Evolutionary conservation across 2,888 invertebrate genomes (phyloP), one percentile per base, ranked within the genome.

Genomic region (Dryadula phaetusa): DNA sequence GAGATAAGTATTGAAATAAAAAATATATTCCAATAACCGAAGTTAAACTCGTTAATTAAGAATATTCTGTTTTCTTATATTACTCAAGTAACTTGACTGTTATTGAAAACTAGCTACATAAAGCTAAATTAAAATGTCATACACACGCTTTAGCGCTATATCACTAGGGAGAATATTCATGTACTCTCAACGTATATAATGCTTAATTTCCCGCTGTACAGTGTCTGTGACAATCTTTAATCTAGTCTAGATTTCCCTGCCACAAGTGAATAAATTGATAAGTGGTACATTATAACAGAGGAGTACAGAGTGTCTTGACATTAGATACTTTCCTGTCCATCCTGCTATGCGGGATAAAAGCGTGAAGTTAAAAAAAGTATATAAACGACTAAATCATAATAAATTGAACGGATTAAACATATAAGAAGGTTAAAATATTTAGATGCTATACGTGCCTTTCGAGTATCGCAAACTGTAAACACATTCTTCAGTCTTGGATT

Each of bases 61-160:
- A 25, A 22, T 25, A n/a, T 3, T 25, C 6, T 14, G 6, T 28
- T 16, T 49, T 16, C 52, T 52, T 52, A 52, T 16, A 32, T 32
- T 10, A 52, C 14, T 16, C 8, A 3, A 52, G 16, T n/a, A 25
- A 49, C 16, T 28, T 32, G 28, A 16, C 52, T 28, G 28, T 10
- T 52, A 52, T 32, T 52, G 28, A 32, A 32, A 52, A 32, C 28
- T 52, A 52, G 52, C 52, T 52, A 52, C 25, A 52, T 52, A 16
- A 16, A 28, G 28, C 28, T 52, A 52, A 52, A 52, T 52, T 52
- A 52, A 52, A 52, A 52, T 12, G 52, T 52, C 52, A 52, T 18
- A 5, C 16, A 52, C 52, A 32, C 28, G 52, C 52, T 32, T 16
- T 16, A 52, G n/a, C 28, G 10, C 12, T 52, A 32, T 16, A 28